Conservation (phyloP, 2,797 vertebrate genomes). For the Melanotaenia nigrans region DNA sequence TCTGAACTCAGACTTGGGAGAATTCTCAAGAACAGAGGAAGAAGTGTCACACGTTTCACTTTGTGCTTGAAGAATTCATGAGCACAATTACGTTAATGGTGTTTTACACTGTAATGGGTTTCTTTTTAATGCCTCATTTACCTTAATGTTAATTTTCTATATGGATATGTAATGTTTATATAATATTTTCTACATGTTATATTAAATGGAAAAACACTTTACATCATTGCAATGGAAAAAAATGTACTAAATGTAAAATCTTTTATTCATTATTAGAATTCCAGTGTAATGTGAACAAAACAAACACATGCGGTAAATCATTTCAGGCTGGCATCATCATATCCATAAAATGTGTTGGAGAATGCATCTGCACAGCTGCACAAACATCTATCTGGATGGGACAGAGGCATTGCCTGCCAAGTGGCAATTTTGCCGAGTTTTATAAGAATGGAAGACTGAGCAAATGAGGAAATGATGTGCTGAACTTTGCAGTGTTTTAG, state of each 20-base stretch:
- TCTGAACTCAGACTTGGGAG: neutral
- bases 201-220: conserved; percentile 3
- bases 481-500: conserved; percentile 16
- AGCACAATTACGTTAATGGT: conserved; percentile 57
- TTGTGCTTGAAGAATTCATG: conserved; percentile 55
- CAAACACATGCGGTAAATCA: neutral
- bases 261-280: neutral
- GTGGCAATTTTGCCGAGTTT: conserved; percentile 7
- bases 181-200: neutral
- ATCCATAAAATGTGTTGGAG: conserved; percentile 2
- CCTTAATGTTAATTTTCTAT: conserved; percentile 14
- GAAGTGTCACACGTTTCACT: conserved; percentile 46
- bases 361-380: conserved; percentile 19
- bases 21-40: conserved; percentile 23
- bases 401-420: neutral
- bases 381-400: conserved; percentile 22
- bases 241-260: neutral
- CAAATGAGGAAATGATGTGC: conserved; percentile 20
- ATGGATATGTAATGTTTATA: neutral
- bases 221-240: neutral
- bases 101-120: conserved; percentile 63
- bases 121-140: conserved; percentile 51
- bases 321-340: neutral
- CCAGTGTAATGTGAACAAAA: conserved; percentile 4
- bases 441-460: conserved; percentile 3